Evolutionary conservation across 2,888 invertebrate genomes (phyloP).

Genomic region (Azorinus chamasolen): DNA sequence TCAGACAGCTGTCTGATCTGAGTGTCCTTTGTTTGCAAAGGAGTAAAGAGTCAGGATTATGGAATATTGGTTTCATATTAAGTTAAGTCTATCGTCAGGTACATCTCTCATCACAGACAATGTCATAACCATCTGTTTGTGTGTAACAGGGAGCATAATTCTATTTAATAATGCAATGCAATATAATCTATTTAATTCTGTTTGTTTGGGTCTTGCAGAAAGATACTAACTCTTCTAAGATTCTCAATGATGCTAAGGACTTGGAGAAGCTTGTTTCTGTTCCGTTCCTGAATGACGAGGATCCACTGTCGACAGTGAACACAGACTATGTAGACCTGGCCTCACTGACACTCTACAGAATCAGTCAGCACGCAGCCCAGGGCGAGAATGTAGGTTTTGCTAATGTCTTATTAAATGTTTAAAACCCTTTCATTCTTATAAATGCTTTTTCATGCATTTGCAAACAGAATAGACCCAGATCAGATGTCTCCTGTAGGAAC

Average conservation of each 20-base stretch:
- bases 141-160: too few relatives aligned
- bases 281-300: conserved; percentile 50
- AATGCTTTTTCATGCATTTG: too few relatives aligned
- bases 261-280: conserved; percentile 56
- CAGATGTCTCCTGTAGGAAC: too few relatives aligned
- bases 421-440: too few relatives aligned
- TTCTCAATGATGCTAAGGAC: conserved; percentile 54
- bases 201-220: conserved; percentile 16
- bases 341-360: conserved; percentile 49
- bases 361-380: conserved; percentile 50
- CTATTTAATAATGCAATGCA: background rate
- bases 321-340: conserved; percentile 64
- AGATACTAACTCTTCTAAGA: conserved; percentile 60
- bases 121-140: too few relatives aligned
- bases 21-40: too few relatives aligned
- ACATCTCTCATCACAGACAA: too few relatives aligned
- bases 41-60: too few relatives aligned
- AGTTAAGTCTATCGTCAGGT: too few relatives aligned
- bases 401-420: background rate
- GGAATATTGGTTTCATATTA: too few relatives aligned
- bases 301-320: conserved; percentile 50
- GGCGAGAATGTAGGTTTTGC: conserved; percentile 48
- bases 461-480: too few relatives aligned
- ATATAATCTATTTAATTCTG: background rate
- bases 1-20: too few relatives aligned